phyloP scores from a whole-genome alignment of 1,140 invertebrate genomes.

The Oedothorax gibbosus region DNA sequence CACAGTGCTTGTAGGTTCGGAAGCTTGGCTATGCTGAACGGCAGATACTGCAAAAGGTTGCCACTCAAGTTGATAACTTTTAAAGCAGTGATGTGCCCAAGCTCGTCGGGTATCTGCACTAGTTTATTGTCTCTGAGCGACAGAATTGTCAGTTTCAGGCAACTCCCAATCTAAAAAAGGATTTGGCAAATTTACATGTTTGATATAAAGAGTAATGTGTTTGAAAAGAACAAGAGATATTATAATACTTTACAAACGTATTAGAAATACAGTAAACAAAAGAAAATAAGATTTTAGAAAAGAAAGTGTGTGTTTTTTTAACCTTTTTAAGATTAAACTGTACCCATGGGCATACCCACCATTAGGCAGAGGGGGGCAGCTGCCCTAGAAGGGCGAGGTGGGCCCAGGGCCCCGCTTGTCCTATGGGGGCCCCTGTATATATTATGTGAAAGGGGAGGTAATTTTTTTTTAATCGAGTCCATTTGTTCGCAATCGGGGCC shows the following conservation, averaged over 20 bases:
- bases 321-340: too few species aligned
- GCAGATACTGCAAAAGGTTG: constrained; percentile 87
- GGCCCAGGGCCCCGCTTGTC: too few species aligned
- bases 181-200: neutral
- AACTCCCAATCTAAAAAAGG: constrained; percentile 82
- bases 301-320: too few species aligned
- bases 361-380: too few species aligned
- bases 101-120: constrained; percentile 82
- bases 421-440: too few species aligned
- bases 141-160: constrained; percentile 84
- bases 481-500: too few species aligned
- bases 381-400: too few species aligned
- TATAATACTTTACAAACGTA: neutral
- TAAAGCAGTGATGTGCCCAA: constrained; percentile 86
- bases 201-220: neutral
- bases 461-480: too few species aligned
- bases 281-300: too few species aligned
- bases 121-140: constrained; percentile 87
- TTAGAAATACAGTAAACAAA: too few species aligned
- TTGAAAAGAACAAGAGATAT: neutral
- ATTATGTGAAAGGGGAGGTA: too few species aligned
- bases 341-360: too few species aligned
- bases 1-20: constrained; percentile 88
- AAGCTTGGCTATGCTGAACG: constrained; percentile 88
- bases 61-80: constrained; percentile 92